A percentile compares a stretch with the other conserved stretches of the same genome.
Conservation (phyloP, 2,888 invertebrate species). For the Drosophila imparisetae region DNA sequence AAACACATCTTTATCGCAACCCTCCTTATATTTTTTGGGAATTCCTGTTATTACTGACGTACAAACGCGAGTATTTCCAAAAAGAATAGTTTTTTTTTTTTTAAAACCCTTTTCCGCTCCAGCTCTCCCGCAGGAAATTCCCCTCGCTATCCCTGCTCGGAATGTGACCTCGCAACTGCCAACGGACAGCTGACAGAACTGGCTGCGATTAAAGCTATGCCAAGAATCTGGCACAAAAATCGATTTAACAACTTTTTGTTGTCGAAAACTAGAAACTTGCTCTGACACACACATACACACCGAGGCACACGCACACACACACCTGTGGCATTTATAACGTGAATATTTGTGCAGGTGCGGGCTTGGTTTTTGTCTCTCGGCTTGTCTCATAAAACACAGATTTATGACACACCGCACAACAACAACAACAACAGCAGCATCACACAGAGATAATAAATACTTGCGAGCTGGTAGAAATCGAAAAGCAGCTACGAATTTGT, state of each 20-base stretch:
- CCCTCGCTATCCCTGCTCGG: neutral
- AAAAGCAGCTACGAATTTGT: slow-evolving; percentile 33
- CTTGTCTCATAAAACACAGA: slow-evolving; percentile 40
- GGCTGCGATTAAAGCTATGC: slow-evolving; percentile 50
- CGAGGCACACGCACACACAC: slow-evolving; percentile 18
- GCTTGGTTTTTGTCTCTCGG: slow-evolving; percentile 27
- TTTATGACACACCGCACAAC: slow-evolving; percentile 45
- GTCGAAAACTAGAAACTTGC: slow-evolving; percentile 45
- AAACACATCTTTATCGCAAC: neutral
- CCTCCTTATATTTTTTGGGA: neutral
- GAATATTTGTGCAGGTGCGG: slow-evolving; percentile 59
- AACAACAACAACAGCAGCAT: slow-evolving; percentile 14
- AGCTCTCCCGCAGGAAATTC: neutral
- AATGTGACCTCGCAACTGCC: slow-evolving; percentile 7
- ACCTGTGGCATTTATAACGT: slow-evolving; percentile 42
- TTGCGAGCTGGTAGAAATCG: slow-evolving; percentile 42
- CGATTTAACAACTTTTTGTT: slow-evolving; percentile 25
- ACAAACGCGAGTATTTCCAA: neutral
- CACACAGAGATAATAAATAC: slow-evolving; percentile 5
- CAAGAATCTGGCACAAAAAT: slow-evolving; percentile 66
- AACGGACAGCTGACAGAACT: slow-evolving; percentile 26
- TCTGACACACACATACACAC: slow-evolving; percentile 21
- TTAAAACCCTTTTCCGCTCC: neutral
- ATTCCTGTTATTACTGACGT: neutral
- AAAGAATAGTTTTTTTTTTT: neutral